Conservation (phyloP, 2,888 invertebrate species). For the Cordylochernes scorpioides region DNA sequence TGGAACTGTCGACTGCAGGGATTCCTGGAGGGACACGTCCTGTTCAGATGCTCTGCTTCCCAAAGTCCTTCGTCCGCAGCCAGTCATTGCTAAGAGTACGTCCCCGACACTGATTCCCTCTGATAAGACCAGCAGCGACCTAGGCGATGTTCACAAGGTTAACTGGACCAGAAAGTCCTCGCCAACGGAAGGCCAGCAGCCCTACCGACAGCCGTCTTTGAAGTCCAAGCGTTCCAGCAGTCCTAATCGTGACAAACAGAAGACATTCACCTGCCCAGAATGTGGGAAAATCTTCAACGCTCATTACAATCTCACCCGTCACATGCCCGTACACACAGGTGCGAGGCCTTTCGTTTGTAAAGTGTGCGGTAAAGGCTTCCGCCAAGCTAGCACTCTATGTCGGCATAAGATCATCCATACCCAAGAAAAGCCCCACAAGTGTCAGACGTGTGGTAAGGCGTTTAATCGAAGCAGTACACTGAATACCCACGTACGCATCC, state of each 20-base stretch:
- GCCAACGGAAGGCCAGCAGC: conserved; percentile 24
- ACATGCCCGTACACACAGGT: conserved; percentile 88
- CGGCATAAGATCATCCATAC: conserved; percentile 91
- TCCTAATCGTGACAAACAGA: too few relatives aligned
- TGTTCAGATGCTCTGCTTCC: too few relatives aligned
- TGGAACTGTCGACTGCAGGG: neutral
- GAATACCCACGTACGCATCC: conserved; percentile 76
- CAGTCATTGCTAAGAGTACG: neutral
- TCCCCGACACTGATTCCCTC: neutral
- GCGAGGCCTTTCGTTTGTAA: conserved; percentile 18
- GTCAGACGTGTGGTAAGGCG: conserved; percentile 72
- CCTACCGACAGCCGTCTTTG: conserved; percentile 24
- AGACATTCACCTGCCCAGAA: conserved; percentile 76
- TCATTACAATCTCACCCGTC: conserved; percentile 87
- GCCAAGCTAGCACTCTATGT: conserved; percentile 79
- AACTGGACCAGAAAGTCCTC: too few relatives aligned
- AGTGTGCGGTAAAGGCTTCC: conserved; percentile 79
- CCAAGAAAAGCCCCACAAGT: conserved; percentile 78
- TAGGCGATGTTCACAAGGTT: neutral
- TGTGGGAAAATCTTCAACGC: conserved; percentile 96
- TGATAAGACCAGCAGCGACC: neutral
- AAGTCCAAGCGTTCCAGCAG: conserved; percentile 17
- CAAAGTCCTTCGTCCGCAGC: neutral
- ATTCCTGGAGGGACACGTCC: neutral
- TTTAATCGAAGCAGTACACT: conserved; percentile 81